Base-by-base conservation (phyloP, 2,113 vertebrate genomes). In the Ophiodon elongatus region DNA sequence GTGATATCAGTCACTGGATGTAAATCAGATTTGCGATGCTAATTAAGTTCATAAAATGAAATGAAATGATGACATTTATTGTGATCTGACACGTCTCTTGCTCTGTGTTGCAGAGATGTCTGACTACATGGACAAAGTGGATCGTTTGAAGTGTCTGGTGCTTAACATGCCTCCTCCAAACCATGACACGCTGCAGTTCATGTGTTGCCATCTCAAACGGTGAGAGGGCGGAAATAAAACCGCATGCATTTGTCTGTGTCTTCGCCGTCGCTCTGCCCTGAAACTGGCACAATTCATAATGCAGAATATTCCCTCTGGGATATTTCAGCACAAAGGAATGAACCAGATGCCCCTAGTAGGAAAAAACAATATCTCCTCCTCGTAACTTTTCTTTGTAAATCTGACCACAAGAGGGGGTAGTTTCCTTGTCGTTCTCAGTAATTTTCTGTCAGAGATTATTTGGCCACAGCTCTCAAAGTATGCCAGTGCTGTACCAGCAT, bases 121-220 rank as follows among this genome's bases (percentile, higher is more conserved):
- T 0, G 94, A 96, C 79, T 87, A 95, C 66, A 78, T 91, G 75
- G 96, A 97, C 21, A 95, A 94, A 88, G 94, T 97, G 73, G 93
- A 96, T 65, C 94, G 93, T 31, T 76, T 97, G 80, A 95, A 95
- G 74, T 94, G 93, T 75, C 93, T 98, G 86, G 93, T 98, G 74
- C 88, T 91, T 33, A 95, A 83, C 63, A 94, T 98, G 91, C 96
- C 97, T 11, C 94, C 94, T 8, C 77, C 95, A 5, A 97, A 97
- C 94, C 95, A 90, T 0, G 92, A 97, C 91, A 97, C 97, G 1
- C 94, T 98, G 85, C 90, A 76, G 80, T 96, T 96, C 90, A 95
- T 98, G 79, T 94, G 96, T 83, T 92, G 84, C 14, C 97, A 98
- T 83, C 95, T 99, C 54, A 95, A 90, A 94, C 96, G 96, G 97